A percentile compares a stretch with the other conserved stretches of the same genome.
phyloP scores from a whole-genome alignment of 2,888 invertebrate species.

The Lottia gigantea region DNA sequence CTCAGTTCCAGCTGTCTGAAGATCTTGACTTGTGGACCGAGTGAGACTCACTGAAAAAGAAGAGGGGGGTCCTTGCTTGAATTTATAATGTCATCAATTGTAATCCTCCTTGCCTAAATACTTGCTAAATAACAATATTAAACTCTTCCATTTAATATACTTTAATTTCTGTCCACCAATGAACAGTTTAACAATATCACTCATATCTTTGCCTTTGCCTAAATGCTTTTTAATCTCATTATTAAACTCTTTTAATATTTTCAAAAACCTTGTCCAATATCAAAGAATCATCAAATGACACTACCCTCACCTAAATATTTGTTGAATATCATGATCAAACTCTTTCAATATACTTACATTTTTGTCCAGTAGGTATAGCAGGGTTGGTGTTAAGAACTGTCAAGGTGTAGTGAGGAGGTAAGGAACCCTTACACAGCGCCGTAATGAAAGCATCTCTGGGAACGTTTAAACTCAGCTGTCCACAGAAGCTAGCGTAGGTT shows the following conservation, averaged over 20 bases:
- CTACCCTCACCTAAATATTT: no score
- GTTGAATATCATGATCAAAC: no score
- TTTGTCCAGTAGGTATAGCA: slow-evolving; percentile 21
- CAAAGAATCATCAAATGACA: no score
- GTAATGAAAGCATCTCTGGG: slow-evolving; percentile 95
- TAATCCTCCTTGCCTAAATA: background rate
- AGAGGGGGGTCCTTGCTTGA: background rate
- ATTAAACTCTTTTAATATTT: no score
- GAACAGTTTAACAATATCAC: no score
- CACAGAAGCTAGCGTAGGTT: slow-evolving; percentile 89
- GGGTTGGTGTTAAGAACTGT: slow-evolving; percentile 77
- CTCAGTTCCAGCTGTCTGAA: slow-evolving; percentile 43
- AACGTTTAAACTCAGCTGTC: slow-evolving; percentile 79
- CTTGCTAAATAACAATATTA: no score
- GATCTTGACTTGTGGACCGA: slow-evolving; percentile 48
- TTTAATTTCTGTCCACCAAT: slow-evolving; percentile 32
- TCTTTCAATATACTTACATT: slow-evolving; percentile 23
- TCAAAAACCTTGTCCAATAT: no score
- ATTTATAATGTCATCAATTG: background rate
- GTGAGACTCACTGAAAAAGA: slow-evolving; percentile 31
- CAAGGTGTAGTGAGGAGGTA: slow-evolving; percentile 94
- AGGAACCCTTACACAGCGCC: slow-evolving; percentile 93
- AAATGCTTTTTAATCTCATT: no score
- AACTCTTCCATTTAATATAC: background rate
- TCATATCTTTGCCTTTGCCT: no score